Evolutionary conservation across 2,113 vertebrate species (phyloP), one percentile per base, ranked within the genome.

Genomic region (Hippocampus barbouri): DNA sequence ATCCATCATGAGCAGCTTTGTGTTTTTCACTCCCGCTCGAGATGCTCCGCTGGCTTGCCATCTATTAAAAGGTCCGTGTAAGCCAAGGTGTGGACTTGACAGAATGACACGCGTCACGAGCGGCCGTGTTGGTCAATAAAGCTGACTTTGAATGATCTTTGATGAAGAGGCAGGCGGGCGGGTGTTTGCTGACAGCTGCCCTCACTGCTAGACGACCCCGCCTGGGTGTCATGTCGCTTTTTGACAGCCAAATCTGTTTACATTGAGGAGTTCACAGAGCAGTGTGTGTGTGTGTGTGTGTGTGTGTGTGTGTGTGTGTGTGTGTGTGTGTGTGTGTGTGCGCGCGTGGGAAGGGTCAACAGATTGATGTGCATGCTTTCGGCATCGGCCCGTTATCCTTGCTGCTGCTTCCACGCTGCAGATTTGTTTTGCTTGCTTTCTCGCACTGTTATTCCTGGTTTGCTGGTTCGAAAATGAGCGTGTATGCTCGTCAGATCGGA

Each of bases 211-310:
- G 77, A 81, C 77, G 85, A 89, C 89, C 86, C 87, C 79, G 80
- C 81, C 72, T 80, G 85, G 80, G 83, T 88, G 86, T 86, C 74
- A 66, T 86, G 89, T 89, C 87, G 84, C 79, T 80, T 63, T 87
- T 88, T 90, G 87, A 88, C 89, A 88, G 85, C 85, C 87, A 89
- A 86, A 89, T 89, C 77, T 90, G 85, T 86, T 87, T 83, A 81
- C 70, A 61, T 84, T 82, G 81, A 79, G 75, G 47, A 51, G 75
- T 79, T 82, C 75, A 69, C 47, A 73, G 34, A 84, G 72, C 56
- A 3, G 47, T 61, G 56, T 68, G 53, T 43, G 69, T 41, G 56
- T 63, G 66, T 47, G 54, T 8, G 56, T 68, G 51, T 41, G 69
- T 41, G 56, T 62, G 66, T 47, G 54, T 7, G 47, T 61, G 56